Evolutionary conservation across 2,888 invertebrate species (phyloP).

Genomic region (Calephelis perditalis): DNA sequence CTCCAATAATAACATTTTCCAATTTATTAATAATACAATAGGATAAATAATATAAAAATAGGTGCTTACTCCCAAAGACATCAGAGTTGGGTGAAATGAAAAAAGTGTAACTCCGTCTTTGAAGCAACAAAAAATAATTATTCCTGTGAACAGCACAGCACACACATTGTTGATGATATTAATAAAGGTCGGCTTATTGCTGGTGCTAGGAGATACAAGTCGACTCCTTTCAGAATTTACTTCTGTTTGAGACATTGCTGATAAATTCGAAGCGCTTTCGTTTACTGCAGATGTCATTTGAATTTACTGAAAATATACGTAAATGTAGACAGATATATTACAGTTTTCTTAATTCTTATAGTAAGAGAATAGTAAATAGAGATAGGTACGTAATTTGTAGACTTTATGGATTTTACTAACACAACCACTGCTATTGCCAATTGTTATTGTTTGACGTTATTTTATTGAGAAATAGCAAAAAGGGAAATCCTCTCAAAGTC

Average conservation of each 20-base stretch:
- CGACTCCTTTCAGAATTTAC: conserved; percentile 57
- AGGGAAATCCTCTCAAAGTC: no score
- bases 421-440: no score
- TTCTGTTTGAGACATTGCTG: conserved; percentile 47
- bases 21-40: no score
- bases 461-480: no score
- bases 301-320: neutral
- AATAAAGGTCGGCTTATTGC: conserved; percentile 54
- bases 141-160: conserved; percentile 49
- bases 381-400: no score
- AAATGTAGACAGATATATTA: neutral
- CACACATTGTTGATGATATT: conserved; percentile 59
- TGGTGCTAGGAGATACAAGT: conserved; percentile 46
- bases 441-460: no score
- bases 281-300: neutral
- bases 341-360: no score
- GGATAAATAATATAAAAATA: neutral
- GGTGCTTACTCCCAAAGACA: conserved; percentile 65
- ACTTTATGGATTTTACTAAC: no score
- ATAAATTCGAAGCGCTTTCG: conserved; percentile 15
- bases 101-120: conserved; percentile 52
- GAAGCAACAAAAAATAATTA: conserved; percentile 58
- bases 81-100: conserved; percentile 67
- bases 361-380: no score
- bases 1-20: no score